Evolutionary conservation across 2,113 vertebrate species (phyloP).

Genomic region (Chlamydotis undulata): DNA sequence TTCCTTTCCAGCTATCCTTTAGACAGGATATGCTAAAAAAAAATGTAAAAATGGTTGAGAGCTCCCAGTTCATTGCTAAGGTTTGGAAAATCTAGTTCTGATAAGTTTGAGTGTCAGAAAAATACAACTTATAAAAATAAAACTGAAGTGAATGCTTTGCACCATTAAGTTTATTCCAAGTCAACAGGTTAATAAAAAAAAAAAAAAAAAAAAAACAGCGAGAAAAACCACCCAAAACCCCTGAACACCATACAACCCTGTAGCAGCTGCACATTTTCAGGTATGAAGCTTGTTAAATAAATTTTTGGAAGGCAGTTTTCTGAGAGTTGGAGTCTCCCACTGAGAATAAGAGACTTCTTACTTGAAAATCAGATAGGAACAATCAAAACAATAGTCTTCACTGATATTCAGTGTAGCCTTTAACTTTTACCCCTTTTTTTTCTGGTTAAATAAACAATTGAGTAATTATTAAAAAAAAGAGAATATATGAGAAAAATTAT

Average conservation of each 20-base stretch:
- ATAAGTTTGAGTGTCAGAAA: background rate
- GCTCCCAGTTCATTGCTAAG: background rate
- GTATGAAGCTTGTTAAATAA: background rate
- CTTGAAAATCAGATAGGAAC: background rate
- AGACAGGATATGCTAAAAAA: background rate
- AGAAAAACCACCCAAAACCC: accelerated
- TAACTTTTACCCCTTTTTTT: background rate
- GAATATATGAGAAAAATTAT: accelerated
- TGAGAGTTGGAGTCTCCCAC: background rate
- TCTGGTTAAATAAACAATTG: background rate
- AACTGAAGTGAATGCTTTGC: background rate
- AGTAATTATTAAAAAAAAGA: background rate
- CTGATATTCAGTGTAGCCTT: background rate
- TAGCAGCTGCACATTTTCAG: background rate
- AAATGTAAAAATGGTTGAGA: background rate
- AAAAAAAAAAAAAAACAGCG: background rate
- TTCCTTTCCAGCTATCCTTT: background rate
- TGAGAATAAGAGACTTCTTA: background rate
- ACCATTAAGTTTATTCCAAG: background rate
- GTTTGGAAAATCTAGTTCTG: background rate
- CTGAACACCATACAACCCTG: background rate
- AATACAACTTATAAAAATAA: background rate
- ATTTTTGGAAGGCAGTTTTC: background rate
- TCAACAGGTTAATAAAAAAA: background rate
- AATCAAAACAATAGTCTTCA: background rate